Conservation (phyloP, 2,888 invertebrate species). For the Drosophila sordidapex region DNA sequence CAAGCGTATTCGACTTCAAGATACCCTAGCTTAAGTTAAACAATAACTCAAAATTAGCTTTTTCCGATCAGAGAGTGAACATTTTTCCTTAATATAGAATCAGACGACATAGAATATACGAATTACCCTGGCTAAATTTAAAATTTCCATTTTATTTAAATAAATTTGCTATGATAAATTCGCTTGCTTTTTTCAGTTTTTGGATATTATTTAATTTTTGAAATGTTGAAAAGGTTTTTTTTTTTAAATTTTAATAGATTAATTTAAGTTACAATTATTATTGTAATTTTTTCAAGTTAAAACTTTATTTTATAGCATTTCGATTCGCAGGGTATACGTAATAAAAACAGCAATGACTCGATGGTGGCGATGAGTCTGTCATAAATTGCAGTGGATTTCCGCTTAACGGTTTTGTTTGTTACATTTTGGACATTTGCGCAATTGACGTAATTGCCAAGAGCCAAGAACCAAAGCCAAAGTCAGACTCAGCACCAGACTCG, state of each 20-base stretch:
- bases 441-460: conserved; percentile 77
- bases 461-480: conserved; percentile 32
- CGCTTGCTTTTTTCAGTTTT: too few species aligned
- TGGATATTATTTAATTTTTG: too few species aligned
- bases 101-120: not conserved
- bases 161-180: too few species aligned
- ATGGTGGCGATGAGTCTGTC: conserved; percentile 40
- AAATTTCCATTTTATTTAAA: too few species aligned
- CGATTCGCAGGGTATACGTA: conserved; percentile 25
- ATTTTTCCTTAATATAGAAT: not conserved
- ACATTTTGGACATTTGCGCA: conserved; percentile 71
- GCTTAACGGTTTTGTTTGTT: conserved; percentile 75
- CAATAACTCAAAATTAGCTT: not conserved
- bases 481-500: conserved; percentile 40
- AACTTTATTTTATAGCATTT: not conserved
- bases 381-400: conserved; percentile 71
- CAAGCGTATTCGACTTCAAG: not conserved
- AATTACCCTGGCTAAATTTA: not conserved
- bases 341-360: conserved; percentile 4
- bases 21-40: conserved; percentile 9
- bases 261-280: too few species aligned
- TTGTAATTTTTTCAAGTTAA: not conserved
- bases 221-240: too few species aligned
- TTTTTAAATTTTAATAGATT: too few species aligned
- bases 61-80: not conserved